These are phyloP conservation scores for Molossus alvarezi DNA, from an alignment of 2,797 vertebrate species.

Conservation along the genomic window DNA sequence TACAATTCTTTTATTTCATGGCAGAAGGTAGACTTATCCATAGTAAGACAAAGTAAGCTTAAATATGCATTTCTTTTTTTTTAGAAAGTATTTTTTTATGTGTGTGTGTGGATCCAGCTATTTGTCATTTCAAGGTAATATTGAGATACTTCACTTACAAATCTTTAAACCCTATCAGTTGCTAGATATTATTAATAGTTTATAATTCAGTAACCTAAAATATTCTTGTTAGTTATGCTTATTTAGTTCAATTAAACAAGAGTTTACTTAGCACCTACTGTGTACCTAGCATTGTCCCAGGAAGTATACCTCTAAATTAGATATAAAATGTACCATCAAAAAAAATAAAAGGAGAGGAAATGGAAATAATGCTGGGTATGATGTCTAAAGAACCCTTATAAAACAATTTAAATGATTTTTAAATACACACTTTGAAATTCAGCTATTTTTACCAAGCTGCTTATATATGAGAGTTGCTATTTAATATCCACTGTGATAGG, in stretches of 20 bases:
- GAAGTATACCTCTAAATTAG: slow-evolving; percentile 45
- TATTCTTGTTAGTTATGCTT: slow-evolving; percentile 17
- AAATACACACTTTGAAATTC: slow-evolving; percentile 52
- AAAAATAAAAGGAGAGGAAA: slow-evolving; percentile 14
- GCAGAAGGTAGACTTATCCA: slow-evolving; percentile 35
- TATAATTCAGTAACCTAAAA: slow-evolving; percentile 32
- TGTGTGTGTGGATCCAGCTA: not conserved
- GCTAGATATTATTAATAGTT: slow-evolving; percentile 57
- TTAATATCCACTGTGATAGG: not conserved
- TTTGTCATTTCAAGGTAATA: slow-evolving; percentile 50
- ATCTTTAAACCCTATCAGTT: not conserved
- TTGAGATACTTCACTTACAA: slow-evolving; percentile 2
- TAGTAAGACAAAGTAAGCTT: slow-evolving; percentile 65
- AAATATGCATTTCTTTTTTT: slow-evolving; percentile 18
- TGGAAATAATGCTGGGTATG: slow-evolving; percentile 27
- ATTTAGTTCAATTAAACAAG: slow-evolving; percentile 35
- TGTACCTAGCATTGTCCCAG: not conserved
- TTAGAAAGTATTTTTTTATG: slow-evolving; percentile 9
- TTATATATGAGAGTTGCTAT: not conserved
- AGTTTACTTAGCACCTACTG: not conserved
- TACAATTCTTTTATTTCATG: slow-evolving; percentile 63
- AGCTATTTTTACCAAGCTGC: slow-evolving; percentile 24
- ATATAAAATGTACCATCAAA: not conserved
- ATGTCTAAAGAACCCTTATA: not conserved
- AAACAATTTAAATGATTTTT: slow-evolving; percentile 61